These are phyloP conservation scores for Limnephilus rhombicus DNA, from an alignment of 2,888 invertebrate species.

Conservation along the genomic window DNA sequence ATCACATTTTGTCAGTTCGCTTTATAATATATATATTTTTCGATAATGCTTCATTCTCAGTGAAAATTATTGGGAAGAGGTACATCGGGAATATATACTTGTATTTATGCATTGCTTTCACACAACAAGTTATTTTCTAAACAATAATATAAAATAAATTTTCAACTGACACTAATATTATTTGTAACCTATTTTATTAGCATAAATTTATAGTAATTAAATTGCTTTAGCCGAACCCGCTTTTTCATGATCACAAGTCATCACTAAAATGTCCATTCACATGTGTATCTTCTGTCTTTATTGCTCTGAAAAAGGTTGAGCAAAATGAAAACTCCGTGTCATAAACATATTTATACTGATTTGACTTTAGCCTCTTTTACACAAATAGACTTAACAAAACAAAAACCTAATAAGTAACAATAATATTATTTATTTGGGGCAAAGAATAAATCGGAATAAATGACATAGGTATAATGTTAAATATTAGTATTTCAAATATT, in stretches of 20 bases:
- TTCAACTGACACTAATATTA: not conserved
- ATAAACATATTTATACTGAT: too few species aligned
- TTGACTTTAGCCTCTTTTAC: too few species aligned
- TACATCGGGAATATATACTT: not conserved
- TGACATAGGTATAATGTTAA: too few species aligned
- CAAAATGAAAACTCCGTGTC: too few species aligned
- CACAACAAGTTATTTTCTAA: not conserved
- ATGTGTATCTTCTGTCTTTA: too few species aligned
- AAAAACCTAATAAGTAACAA: too few species aligned
- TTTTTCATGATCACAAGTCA: not conserved
- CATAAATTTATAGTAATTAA: not conserved
- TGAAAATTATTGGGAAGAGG: not conserved
- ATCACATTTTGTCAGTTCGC: not conserved
- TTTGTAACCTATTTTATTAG: not conserved
- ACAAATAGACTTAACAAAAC: too few species aligned
- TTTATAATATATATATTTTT: not conserved
- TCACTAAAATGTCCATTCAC: not conserved
- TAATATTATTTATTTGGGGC: not conserved
- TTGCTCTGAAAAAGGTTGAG: too few species aligned
- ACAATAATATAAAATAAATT: not conserved
- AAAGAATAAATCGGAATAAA: not conserved
- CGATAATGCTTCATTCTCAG: not conserved
- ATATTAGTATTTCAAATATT: too few species aligned
- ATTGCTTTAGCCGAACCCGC: not conserved
- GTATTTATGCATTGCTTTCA: not conserved